Percentiles rank a stretch among this genome's conserved stretches.
Conservation (phyloP, 2,113 vertebrate genomes). For the Pseudopodoces humilis region DNA sequence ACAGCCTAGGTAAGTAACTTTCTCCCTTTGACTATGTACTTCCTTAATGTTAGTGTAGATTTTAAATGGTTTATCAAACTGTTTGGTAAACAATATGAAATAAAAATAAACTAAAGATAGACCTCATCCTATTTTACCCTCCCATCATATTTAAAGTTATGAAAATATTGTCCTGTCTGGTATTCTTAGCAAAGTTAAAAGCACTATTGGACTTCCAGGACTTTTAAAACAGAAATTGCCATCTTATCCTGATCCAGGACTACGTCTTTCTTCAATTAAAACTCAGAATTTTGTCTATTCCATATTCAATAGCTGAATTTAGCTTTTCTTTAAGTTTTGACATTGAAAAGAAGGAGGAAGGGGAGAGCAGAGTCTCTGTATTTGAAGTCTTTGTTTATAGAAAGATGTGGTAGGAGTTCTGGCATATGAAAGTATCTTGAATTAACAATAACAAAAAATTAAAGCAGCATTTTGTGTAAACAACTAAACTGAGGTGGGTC, state of each 20-base stretch:
- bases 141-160: neutral
- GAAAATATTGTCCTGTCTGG: neutral
- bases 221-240: neutral
- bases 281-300: neutral
- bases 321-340: neutral
- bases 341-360: neutral
- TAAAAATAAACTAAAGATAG: neutral
- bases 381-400: neutral
- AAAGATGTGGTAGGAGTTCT: neutral
- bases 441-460: neutral
- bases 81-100: neutral
- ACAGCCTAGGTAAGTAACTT: neutral
- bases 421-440: neutral
- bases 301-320: neutral
- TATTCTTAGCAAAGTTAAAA: neutral
- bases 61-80: neutral
- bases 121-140: neutral
- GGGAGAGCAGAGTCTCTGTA: neutral
- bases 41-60: neutral
- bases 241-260: neutral
- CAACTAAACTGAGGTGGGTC: neutral
- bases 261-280: neutral
- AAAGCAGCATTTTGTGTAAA: neutral
- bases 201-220: neutral
- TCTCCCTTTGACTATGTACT: neutral